A percentile compares a stretch with the other conserved stretches of the same genome.
phyloP scores from a whole-genome alignment of 2,888 invertebrate species.

The Isotomurus palustris region DNA sequence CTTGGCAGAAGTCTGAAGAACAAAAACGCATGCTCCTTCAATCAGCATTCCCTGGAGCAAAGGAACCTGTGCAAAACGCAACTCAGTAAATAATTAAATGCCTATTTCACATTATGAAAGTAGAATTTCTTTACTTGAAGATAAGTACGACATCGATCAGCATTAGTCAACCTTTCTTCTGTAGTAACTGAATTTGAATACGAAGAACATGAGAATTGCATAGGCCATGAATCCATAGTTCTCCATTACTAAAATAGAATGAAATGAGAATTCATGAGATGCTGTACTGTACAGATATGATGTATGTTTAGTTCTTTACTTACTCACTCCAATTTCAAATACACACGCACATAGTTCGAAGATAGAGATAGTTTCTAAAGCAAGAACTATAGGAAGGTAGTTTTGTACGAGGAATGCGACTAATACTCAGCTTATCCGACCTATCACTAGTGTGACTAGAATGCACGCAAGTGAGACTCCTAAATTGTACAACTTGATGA shows the following conservation, averaged over 20 bases:
- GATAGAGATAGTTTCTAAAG: too few species aligned
- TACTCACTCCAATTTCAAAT: slow-evolving; percentile 7
- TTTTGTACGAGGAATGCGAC: too few species aligned
- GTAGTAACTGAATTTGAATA: slow-evolving; percentile 10
- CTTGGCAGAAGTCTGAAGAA: not conserved
- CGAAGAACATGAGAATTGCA: not conserved
- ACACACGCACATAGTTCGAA: slow-evolving; percentile 6
- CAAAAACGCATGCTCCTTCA: not conserved
- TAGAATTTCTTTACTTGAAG: slow-evolving; percentile 8
- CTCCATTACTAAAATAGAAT: not conserved
- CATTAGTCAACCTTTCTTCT: not conserved
- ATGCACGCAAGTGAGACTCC: too few species aligned
- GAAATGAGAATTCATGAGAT: too few species aligned
- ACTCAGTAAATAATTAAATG: not conserved
- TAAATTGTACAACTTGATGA: too few species aligned
- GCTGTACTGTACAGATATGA: not conserved
- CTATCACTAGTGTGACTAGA: too few species aligned
- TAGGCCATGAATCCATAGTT: not conserved
- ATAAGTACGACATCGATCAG: not conserved
- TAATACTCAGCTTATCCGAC: too few species aligned
- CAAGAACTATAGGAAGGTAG: too few species aligned
- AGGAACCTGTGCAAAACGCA: slow-evolving; percentile 1
- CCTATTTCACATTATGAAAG: too few species aligned
- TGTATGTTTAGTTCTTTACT: not conserved
- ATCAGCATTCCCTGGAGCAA: not conserved